phyloP scores from a whole-genome alignment of 2,797 vertebrate species.

The Malurus splendens region DNA sequence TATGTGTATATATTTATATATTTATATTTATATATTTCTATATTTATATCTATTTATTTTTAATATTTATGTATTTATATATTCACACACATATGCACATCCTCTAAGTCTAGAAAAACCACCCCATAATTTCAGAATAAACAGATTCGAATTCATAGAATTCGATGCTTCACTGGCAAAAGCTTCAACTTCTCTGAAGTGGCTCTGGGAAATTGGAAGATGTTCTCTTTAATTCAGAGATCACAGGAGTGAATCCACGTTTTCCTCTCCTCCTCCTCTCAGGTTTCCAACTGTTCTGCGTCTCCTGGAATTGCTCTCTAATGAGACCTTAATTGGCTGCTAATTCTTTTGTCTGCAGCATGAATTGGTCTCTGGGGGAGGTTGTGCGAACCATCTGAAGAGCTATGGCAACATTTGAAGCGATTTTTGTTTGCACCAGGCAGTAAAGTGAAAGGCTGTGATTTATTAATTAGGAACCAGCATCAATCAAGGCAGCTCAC shows the following conservation, averaged over 20 bases:
- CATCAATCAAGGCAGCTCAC: not conserved
- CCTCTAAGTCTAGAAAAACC: not conserved
- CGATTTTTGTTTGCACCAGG: not conserved
- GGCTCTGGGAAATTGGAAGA: not conserved
- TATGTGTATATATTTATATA: too few relatives aligned
- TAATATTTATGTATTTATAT: not conserved
- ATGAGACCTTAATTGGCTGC: conserved; percentile 38
- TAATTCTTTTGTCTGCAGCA: not conserved
- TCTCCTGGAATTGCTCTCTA: conserved; percentile 14
- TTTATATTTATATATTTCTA: fast-evolving
- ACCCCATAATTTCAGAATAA: not conserved
- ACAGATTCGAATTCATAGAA: not conserved
- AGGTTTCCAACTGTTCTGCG: not conserved
- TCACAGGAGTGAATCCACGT: not conserved
- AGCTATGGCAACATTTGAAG: not conserved
- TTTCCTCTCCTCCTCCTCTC: not conserved
- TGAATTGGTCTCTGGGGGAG: not conserved
- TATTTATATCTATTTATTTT: not conserved
- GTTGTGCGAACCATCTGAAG: not conserved
- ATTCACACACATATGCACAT: fast-evolving
- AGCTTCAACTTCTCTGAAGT: not conserved
- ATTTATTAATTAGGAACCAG: not conserved
- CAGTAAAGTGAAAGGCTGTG: not conserved
- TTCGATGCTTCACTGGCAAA: not conserved
- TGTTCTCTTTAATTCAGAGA: not conserved